phyloP scores from a whole-genome alignment of 2,113 vertebrate genomes.

The Numida meleagris region DNA sequence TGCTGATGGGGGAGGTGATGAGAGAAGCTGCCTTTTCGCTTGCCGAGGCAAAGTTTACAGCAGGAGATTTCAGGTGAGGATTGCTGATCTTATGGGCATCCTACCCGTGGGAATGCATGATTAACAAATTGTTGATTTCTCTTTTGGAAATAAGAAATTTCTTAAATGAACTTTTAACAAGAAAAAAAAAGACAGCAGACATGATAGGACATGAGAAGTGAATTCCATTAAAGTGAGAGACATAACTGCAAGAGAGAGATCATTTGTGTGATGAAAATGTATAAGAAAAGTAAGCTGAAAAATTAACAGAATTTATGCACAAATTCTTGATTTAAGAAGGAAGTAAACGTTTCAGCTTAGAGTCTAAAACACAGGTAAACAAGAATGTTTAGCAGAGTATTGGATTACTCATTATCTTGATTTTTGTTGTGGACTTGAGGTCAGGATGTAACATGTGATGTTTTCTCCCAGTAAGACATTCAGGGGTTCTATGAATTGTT shows the following conservation, averaged over 20 bases:
- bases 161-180: not conserved
- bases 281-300: not conserved
- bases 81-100: not conserved
- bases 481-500: not conserved
- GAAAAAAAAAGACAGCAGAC: not conserved
- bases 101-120: not conserved
- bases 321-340: not conserved
- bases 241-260: not conserved
- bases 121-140: not conserved
- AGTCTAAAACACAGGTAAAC: not conserved
- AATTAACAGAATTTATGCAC: not conserved
- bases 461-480: not conserved
- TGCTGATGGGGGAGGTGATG: conserved; percentile 99
- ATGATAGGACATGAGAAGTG: not conserved
- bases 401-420: not conserved
- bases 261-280: not conserved
- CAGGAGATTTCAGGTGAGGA: conserved; percentile 98
- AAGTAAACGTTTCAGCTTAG: not conserved
- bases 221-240: not conserved
- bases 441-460: not conserved
- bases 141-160: not conserved
- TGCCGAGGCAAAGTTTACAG: conserved; percentile 97
- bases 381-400: not conserved
- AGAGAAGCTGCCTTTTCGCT: conserved; percentile 97
- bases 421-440: not conserved